Base-by-base conservation (phyloP, 2,888 invertebrate genomes). In the Bhutanitis thaidina region DNA sequence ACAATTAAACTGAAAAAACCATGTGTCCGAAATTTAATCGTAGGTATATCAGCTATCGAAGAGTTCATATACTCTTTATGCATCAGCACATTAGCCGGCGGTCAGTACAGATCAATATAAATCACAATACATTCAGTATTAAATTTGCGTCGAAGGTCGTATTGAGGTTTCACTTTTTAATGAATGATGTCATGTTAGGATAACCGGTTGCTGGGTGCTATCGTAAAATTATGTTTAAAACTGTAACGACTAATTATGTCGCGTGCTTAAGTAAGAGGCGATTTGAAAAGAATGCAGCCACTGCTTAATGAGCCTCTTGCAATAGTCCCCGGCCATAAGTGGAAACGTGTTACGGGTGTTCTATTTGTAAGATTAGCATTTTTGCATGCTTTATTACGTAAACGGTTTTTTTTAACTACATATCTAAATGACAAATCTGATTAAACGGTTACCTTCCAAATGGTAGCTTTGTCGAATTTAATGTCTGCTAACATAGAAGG, bases 271-370 rank as follows among this genome's bases (percentile, higher is more conserved):
- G 51, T 51, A 51, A 51, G 29, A 51, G 45, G 51, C 41, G 41
- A 51, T 51, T 51, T 36, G 45, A 45, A 45, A 51, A 44, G 51
- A 45, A 51, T 51, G 51, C 51, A 38, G 43, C 12, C 43, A 34
- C 20, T 27, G 38, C 20, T 44, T 39, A 43, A 50, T 30, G 36
- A 40, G 8, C 8, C 45, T 51, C 35, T 51, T 35, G 51, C 45
- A 51, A 51, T 51, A 36, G 32, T 38, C 37, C 25, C 34, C 25
- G n/a, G 37, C 40, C 45, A 45, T 45, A 51, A 45, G 35, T 36
- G 29, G 40, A 20, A 45, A 41, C 45, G 32, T 38, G 40, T 36
- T 45, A 51, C 44, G 45, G 45, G 34, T 16, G 43, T 34, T 43
- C 38, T 25, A 43, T 49, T 43, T 43, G 29, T 29, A 34, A 37